Base-by-base conservation (phyloP, 64 coral and sea anemone genomes). In the Montipora foliosa region DNA sequence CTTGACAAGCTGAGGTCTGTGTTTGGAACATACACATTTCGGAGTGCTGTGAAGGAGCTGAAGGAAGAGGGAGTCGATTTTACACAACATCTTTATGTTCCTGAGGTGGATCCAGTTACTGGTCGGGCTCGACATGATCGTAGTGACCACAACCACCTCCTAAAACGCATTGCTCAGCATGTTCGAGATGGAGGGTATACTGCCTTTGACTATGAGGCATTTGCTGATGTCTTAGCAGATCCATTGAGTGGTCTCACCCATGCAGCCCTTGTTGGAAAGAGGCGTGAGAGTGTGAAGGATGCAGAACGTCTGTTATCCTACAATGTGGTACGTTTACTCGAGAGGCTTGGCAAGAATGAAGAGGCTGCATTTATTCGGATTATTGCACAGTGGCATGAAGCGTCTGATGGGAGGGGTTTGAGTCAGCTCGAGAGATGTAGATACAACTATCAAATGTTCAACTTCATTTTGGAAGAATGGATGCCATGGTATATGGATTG, bases 281-380 rank as follows among this genome's bases (percentile, higher is more conserved):
- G 10, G 5, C 0, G 10, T 20, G 91, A 96, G 21, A 91, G 89
- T 5, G 51, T 93, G 5, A 52, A 87, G 44, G 93, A 95, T 91
- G 83, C 80, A 0, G 75, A 95, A 11, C 53, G 76, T 12, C 50
- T 91, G 1, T 22, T 95, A 0, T 95, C 94, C 0, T 44, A 64
- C 5, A 60, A 79, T 87, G 94, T 95, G 8, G 89, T 91, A 0
- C 48, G 75, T 14, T 88, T 83, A 0, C 3, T 95, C 16, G 2
- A 71, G 8, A 71, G 61, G 7, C 50, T 84, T 24, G 75, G 94
- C 0, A 72, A 91, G 20, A 0, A 25, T 1, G 15, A n/a, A 62
- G 94, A 91, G 57, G 94, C 89, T 19, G 84, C 79, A 8, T 91
- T 87, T 82, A 82, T 95, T 0, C 58, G 74, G 50, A 37, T 91